phyloP scores from a whole-genome alignment of 2,797 vertebrate species.

The Tragopan temminckii region DNA sequence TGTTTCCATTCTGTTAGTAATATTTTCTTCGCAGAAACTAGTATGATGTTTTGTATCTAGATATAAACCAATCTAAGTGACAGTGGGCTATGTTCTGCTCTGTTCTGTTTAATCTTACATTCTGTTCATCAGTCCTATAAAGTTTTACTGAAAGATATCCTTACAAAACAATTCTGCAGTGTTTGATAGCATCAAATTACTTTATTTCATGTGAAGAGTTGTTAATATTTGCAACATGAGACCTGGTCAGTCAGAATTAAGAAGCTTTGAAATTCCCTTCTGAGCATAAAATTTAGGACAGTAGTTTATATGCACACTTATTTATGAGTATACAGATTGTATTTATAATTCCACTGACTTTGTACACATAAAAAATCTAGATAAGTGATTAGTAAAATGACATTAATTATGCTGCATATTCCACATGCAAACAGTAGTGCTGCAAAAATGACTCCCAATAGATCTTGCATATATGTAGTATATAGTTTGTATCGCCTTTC shows the following conservation, averaged over 20 bases:
- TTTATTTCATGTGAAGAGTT: background rate
- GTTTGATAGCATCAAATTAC: background rate
- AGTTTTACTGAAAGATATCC: background rate
- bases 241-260: background rate
- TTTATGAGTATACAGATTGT: background rate
- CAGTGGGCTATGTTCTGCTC: background rate
- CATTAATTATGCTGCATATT: background rate
- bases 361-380: background rate
- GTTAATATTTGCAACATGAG: background rate
- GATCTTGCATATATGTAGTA: background rate
- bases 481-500: background rate
- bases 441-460: background rate
- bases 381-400: conserved; percentile 4
- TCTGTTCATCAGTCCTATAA: background rate
- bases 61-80: background rate
- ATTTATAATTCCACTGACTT: background rate
- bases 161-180: background rate
- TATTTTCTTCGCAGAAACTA: background rate
- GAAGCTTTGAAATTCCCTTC: background rate
- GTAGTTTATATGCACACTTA: background rate
- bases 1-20: background rate
- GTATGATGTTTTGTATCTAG: background rate
- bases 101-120: background rate
- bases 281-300: background rate
- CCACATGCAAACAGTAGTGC: background rate